Evolutionary conservation across 2,113 vertebrate genomes (phyloP).

Genomic region (Coracopsis vasa): DNA sequence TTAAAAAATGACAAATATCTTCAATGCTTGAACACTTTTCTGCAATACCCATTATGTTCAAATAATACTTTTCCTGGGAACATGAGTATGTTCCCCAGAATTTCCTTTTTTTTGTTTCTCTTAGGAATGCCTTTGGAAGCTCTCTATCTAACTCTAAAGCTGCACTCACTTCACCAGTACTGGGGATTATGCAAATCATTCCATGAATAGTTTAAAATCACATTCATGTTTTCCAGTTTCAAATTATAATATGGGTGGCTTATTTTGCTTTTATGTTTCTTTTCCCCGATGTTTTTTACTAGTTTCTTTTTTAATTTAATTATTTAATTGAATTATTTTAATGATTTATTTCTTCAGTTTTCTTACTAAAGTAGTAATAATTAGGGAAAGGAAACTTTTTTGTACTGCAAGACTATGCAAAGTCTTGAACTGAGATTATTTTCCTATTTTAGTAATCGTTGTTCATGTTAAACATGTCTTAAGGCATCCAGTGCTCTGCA

Average conservation of each 20-base stretch:
- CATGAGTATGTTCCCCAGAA: neutral
- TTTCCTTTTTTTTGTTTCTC: neutral
- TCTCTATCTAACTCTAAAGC: neutral
- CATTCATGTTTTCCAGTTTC: neutral
- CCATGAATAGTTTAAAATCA: slow-evolving; percentile 20
- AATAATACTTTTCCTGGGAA: neutral
- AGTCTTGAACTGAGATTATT: neutral
- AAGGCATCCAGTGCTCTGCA: neutral
- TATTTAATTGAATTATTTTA: neutral
- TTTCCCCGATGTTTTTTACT: neutral
- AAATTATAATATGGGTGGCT: neutral
- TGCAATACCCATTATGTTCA: neutral
- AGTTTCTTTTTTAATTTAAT: neutral
- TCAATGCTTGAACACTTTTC: neutral
- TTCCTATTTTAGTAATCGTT: neutral
- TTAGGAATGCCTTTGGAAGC: neutral
- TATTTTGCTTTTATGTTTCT: neutral
- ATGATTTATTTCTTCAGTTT: neutral
- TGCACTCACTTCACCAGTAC: neutral
- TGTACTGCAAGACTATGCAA: neutral
- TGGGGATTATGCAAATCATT: slow-evolving; percentile 21
- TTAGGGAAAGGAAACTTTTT: neutral
- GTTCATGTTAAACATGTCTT: neutral
- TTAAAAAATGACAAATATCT: slow-evolving; percentile 51
- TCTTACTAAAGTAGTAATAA: neutral